phyloP scores from a whole-genome alignment of 1,140 invertebrate species.

The Colletes latitarsis region DNA sequence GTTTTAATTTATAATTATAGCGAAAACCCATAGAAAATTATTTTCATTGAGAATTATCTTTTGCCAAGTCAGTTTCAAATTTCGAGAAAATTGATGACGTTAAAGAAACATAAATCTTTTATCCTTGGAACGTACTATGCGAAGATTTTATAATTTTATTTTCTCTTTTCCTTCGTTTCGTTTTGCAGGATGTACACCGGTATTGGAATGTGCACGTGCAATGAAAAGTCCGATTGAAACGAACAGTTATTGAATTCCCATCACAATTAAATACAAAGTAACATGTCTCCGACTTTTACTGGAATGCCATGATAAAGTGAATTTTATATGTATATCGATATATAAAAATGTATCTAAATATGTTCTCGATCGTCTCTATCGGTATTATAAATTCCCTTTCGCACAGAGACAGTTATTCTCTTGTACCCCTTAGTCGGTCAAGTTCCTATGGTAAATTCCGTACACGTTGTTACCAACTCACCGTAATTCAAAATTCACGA shows the following conservation, averaged over 20 bases:
- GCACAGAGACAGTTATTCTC: not conserved
- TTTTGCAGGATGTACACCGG: not conserved
- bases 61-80: not conserved
- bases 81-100: too few species aligned
- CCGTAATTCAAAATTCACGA: conserved; percentile 1
- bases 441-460: not conserved
- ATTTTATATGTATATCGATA: too few species aligned
- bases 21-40: too few species aligned
- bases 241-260: conserved; percentile 11
- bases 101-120: too few species aligned
- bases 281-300: not conserved
- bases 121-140: too few species aligned
- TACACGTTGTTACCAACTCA: not conserved
- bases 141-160: not conserved
- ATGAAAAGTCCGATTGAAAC: too few species aligned
- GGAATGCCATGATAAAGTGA: not conserved
- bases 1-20: not conserved
- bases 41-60: too few species aligned
- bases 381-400: not conserved
- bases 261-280: not conserved
- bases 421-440: not conserved
- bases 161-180: not conserved
- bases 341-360: too few species aligned
- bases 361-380: not conserved
- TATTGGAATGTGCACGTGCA: too few species aligned